Conservation (phyloP, 2,797 vertebrate genomes). For the Sebastes hubbsi region DNA sequence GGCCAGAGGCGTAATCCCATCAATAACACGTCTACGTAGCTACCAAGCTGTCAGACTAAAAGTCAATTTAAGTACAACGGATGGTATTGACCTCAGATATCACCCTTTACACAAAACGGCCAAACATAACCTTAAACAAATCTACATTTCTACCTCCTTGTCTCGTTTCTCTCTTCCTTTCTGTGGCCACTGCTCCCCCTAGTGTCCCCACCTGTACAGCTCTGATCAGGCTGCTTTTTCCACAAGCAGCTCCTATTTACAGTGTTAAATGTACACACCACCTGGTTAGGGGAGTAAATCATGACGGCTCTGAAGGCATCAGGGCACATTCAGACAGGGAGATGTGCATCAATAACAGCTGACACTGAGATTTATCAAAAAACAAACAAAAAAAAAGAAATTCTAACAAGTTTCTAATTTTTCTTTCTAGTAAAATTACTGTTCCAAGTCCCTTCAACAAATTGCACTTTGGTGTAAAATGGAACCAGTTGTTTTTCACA, state of each 20-base stretch:
- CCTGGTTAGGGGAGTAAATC: constrained; percentile 39
- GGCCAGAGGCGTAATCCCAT: constrained; percentile 69
- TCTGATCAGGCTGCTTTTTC: constrained; percentile 42
- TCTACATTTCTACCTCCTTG: constrained; percentile 33
- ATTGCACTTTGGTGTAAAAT: constrained; percentile 91
- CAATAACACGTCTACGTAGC: constrained; percentile 51
- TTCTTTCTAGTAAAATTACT: constrained; percentile 55
- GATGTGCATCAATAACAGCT: constrained; percentile 66
- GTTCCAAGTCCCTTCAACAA: constrained; percentile 79
- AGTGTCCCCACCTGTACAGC: constrained; percentile 66
- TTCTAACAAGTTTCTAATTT: constrained; percentile 46
- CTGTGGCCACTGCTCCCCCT: constrained; percentile 73
- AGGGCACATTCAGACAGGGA: constrained; percentile 80
- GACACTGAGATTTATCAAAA: constrained; percentile 41
- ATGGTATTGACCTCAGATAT: constrained; percentile 48
- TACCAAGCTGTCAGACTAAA: constrained; percentile 57
- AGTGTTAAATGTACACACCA: constrained; percentile 65
- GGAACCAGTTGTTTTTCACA: constrained; percentile 74
- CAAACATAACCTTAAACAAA: constrained; percentile 50
- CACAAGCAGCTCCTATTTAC: constrained; percentile 69
- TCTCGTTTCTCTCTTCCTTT: constrained; percentile 28
- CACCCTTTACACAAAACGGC: constrained; percentile 43
- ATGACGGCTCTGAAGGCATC: constrained; percentile 76
- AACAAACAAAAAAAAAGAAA: constrained; percentile 26
- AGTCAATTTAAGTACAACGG: constrained; percentile 50